Percentiles rank a stretch among this genome's conserved stretches.
phyloP scores from a whole-genome alignment of 2,113 vertebrate genomes.

The Columba livia region DNA sequence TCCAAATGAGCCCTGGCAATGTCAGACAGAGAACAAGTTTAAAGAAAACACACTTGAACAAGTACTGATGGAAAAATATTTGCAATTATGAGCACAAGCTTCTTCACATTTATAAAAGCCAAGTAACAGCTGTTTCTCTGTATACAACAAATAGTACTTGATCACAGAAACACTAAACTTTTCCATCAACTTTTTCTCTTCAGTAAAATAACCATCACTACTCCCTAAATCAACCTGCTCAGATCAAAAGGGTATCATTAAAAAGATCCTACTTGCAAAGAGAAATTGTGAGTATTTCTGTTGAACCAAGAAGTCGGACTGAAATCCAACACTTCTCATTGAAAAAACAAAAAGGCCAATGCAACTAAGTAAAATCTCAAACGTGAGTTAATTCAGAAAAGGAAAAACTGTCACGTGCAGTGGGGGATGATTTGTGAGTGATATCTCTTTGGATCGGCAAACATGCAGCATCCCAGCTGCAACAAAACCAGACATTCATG shows the following conservation, averaged over 20 bases:
- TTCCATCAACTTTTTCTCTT: neutral
- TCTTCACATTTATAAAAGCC: neutral
- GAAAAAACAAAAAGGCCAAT: neutral
- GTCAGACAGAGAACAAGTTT: neutral
- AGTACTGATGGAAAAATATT: neutral
- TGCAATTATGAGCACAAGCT: neutral
- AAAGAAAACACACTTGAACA: neutral
- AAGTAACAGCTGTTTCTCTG: neutral
- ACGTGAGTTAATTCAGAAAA: neutral
- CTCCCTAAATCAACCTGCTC: neutral
- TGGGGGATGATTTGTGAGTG: neutral
- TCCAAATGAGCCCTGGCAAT: neutral
- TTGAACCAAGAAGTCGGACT: neutral
- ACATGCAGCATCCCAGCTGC: neutral
- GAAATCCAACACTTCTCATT: neutral
- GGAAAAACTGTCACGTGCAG: neutral
- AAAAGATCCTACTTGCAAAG: neutral
- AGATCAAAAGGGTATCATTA: neutral
- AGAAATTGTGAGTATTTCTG: neutral
- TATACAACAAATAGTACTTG: neutral
- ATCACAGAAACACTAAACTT: neutral
- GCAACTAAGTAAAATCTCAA: neutral
- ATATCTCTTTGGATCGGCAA: neutral
- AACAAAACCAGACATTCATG: neutral
- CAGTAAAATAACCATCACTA: neutral